Base-by-base conservation (phyloP, 2,888 invertebrate species). In the Drosophila acutilabella region DNA sequence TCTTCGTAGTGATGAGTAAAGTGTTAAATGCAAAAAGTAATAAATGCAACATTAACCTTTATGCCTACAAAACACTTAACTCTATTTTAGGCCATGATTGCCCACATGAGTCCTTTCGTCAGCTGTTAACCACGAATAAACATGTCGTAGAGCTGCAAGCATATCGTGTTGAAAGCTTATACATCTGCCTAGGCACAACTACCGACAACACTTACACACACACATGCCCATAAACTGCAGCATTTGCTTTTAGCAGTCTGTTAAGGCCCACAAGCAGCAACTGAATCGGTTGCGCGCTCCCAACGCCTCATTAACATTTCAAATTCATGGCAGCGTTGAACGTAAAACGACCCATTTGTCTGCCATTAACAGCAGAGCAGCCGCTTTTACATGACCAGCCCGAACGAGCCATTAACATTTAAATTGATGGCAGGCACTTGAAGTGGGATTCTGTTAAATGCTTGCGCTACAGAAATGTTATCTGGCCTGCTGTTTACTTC, bases 301-400 rank as follows among this genome's bases (percentile, higher is more conserved):
- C 81, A 85, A 80, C 86, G 81, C 51, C 87, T 83, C 81, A 81
- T 81, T 86, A 81, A 81, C 81, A 82, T 82, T 84, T 81, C 68
- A 78, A 70, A 81, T 87, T 81, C 81, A 81, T 84, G 62, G 81
- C 78, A 67, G 85, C 69, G 74, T 71, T 74, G 85, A 84, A 75
- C 72, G 75, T 74, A 74, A 81, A 81, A 86, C 84, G 87, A 81
- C 71, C 84, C 81, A 78, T 78, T 78, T 78, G 78, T 69, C 81
- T 78, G 69, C 69, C 78, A 86, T 81, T 86, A 83, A 83, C 81
- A 81, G 81, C 82, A 73, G 66, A 65, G 66, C 69, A 65, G 59
- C 57, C 47, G 59, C 66, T 64, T 71, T 82, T 77, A 73, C 83
- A 80, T 73, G 68, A 66, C 74, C 47, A 53, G 40, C 76, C 70